Percentiles rank a stretch among this genome's conserved stretches.
phyloP scores from a whole-genome alignment of 2,113 vertebrate genomes.

The Chamaea fasciata region DNA sequence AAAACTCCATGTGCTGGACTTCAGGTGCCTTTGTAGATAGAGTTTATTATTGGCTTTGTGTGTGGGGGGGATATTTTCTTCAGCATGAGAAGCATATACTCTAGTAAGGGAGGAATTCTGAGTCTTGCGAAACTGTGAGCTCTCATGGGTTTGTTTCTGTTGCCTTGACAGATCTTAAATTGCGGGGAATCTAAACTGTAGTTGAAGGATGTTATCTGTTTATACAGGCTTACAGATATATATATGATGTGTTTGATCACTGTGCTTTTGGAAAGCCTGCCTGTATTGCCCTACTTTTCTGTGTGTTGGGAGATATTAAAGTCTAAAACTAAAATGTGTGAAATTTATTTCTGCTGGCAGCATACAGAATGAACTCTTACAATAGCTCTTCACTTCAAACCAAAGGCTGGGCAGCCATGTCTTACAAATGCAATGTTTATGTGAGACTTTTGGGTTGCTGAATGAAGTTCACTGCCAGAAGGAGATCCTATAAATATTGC shows the following conservation, averaged over 20 bases:
- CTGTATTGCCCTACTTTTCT: neutral
- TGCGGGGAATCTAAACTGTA: neutral
- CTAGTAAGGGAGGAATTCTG: neutral
- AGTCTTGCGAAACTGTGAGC: neutral
- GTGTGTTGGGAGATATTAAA: neutral
- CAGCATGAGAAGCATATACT: neutral
- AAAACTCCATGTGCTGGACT: neutral
- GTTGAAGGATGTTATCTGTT: constrained; percentile 21
- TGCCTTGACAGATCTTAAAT: constrained; percentile 1
- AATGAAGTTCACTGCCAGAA: neutral
- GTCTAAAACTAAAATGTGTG: neutral
- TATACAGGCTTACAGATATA: neutral
- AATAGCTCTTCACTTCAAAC: neutral
- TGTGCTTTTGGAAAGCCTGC: neutral
- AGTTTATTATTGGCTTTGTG: neutral
- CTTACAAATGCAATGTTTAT: neutral
- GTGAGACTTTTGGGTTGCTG: neutral
- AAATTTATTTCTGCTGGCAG: constrained; percentile 4
- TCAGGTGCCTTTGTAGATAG: neutral
- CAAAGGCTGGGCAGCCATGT: neutral
- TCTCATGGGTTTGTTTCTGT: neutral
- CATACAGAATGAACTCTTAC: neutral
- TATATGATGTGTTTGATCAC: constrained; percentile 12
- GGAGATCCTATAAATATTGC: neutral
- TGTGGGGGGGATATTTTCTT: rapidly evolving